These are phyloP conservation scores for Orthosia cruda DNA, from an alignment of 2,888 invertebrate genomes.

Conservation along the genomic window DNA sequence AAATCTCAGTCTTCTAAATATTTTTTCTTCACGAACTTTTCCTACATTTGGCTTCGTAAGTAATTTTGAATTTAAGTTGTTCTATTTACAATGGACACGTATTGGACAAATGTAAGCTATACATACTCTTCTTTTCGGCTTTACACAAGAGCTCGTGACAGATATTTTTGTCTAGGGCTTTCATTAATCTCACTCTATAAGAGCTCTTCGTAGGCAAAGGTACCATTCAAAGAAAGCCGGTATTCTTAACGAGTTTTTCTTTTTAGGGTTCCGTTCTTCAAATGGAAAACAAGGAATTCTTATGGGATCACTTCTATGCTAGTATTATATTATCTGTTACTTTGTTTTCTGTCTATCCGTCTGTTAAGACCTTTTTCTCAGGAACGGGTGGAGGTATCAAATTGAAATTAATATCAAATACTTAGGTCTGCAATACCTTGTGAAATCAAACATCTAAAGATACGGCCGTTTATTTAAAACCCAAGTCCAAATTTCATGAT, in stretches of 20 bases:
- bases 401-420: too few species aligned
- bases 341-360: too few species aligned
- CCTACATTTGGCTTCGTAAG: slow-evolving; percentile 19
- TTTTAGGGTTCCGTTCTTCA: background rate
- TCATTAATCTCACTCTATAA: background rate
- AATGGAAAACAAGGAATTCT: too few species aligned
- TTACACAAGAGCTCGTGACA: background rate
- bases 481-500: too few species aligned
- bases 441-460: too few species aligned
- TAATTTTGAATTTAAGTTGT: slow-evolving; percentile 40
- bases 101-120: background rate
- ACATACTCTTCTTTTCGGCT: background rate
- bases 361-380: too few species aligned
- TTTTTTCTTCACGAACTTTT: slow-evolving; percentile 43
- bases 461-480: too few species aligned
- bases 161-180: background rate
- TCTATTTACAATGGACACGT: slow-evolving; percentile 19
- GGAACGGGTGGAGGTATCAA: too few species aligned
- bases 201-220: background rate
- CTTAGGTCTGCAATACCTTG: too few species aligned
- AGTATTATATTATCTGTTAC: too few species aligned
- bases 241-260: background rate
- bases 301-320: too few species aligned
- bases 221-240: background rate
- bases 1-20: slow-evolving; percentile 34